Base-by-base conservation (phyloP, 2,888 invertebrate species). In the Ormia ochracea region DNA sequence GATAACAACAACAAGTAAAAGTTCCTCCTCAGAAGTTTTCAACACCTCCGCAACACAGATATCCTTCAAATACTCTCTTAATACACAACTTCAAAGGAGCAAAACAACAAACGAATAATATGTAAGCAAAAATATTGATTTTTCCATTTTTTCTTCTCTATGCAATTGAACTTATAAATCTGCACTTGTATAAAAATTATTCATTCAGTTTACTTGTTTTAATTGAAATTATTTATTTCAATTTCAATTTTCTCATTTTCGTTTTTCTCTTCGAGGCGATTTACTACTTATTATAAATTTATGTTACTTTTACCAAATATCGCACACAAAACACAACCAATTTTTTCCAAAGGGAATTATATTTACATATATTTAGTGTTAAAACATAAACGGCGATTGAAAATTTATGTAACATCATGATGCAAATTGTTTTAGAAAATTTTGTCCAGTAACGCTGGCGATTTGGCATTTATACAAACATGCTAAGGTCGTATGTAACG, bases 101-200 rank as follows among this genome's bases (percentile, higher is more conserved):
- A 48, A 36, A 58, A 50, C 65, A 69, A 75, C 45, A 65, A n/a
- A 52, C 52, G 69, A 56, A 59, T 73, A 68, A 75, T 1, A 77
- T 77, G 76, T 77, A 77, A 77, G 76, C 70, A 76, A 54, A 38
- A 69, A 19, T 76, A 77, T 77, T 65, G 78, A 68, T 61, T 78
- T 69, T 74, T 69, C 33, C 10, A 31, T 58, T 33, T 38, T 65
- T 17, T 54, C 41, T 26, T 28, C 38, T 38, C 56, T 56, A 56
- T 50, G 33, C 28, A 63, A 73, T 36, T 54, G 74, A 74, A 65
- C 31, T 54, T 56, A 41, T 33, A 58, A 58, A 77, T 61, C 48
- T 65, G 76, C 69, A 77, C 63, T 63, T 65, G 69, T 56, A 52
- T 56, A 41, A 50, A 70, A 63, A 23, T 65, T 38, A 26, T 48